phyloP scores from a whole-genome alignment of 2,888 invertebrate genomes.

The Rhingia rostrata region DNA sequence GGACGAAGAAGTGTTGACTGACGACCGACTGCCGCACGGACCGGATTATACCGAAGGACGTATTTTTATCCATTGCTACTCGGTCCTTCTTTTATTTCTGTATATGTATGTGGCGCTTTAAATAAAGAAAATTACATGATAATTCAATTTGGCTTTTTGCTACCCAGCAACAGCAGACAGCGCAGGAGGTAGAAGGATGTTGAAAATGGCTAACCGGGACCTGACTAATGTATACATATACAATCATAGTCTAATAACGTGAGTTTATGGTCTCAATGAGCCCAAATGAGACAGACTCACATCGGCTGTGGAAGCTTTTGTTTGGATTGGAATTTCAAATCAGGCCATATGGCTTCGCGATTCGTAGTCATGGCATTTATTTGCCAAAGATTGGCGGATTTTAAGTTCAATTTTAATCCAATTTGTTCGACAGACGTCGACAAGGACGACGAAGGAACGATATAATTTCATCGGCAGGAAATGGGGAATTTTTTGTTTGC shows the following conservation, averaged over 20 bases:
- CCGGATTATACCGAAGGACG: conserved; percentile 36
- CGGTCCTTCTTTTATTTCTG: conserved; percentile 32
- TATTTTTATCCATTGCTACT: too few species aligned
- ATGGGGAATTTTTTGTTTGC: conserved; percentile 52
- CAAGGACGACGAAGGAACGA: not conserved
- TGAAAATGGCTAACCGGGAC: not conserved
- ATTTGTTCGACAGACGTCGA: conserved; percentile 22
- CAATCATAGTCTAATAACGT: conserved; percentile 49
- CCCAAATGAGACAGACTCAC: conserved; percentile 23
- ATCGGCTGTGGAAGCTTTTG: not conserved
- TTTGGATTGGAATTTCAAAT: conserved; percentile 2
- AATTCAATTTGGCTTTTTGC: conserved; percentile 50
- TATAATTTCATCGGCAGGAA: not conserved
- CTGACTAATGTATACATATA: conserved; percentile 15
- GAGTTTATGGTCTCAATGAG: conserved; percentile 52
- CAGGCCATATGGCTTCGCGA: conserved; percentile 5
- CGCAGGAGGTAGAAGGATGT: not conserved
- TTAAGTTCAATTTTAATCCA: conserved; percentile 67
- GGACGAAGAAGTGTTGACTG: conserved; percentile 43
- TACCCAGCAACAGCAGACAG: not conserved
- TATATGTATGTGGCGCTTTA: conserved; percentile 19
- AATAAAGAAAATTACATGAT: conserved; percentile 64
- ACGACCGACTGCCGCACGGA: conserved; percentile 16
- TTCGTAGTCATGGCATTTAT: conserved; percentile 29
- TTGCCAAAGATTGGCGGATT: conserved; percentile 32